phyloP scores from a whole-genome alignment of 2,888 invertebrate genomes.

The Phytoseiulus persimilis region DNA sequence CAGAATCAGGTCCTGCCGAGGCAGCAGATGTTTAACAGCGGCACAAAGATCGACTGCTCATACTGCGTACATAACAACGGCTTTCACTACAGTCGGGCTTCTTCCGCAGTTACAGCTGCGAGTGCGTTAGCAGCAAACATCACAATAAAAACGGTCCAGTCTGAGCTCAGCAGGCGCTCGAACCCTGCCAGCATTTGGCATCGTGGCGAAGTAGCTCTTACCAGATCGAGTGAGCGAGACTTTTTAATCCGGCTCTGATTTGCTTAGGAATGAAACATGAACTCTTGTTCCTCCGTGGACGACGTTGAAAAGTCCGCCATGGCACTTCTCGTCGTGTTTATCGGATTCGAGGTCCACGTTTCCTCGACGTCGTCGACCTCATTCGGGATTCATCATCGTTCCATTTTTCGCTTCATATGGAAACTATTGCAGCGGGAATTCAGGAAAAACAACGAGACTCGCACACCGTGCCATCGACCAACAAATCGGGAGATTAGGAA shows the following conservation, averaged over 20 bases:
- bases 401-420: neutral
- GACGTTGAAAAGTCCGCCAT: neutral
- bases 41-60: neutral
- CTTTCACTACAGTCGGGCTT: neutral
- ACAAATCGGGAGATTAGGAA: neutral
- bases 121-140: neutral
- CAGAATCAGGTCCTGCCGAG: no score
- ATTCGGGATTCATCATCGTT: neutral
- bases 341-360: neutral
- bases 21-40: no score
- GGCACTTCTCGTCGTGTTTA: neutral
- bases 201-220: neutral
- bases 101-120: neutral
- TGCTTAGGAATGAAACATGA: neutral
- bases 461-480: neutral
- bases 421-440: no score
- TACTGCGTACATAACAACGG: neutral
- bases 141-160: neutral
- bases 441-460: neutral
- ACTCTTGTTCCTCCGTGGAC: neutral
- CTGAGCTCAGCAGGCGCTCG: neutral
- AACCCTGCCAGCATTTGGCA: neutral
- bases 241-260: neutral
- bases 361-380: neutral
- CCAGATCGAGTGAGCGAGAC: neutral